A percentile compares a stretch with the other conserved stretches of the same genome.
Evolutionary conservation across 2,888 invertebrate species (phyloP).

Genomic region (Arctia plantaginis): DNA sequence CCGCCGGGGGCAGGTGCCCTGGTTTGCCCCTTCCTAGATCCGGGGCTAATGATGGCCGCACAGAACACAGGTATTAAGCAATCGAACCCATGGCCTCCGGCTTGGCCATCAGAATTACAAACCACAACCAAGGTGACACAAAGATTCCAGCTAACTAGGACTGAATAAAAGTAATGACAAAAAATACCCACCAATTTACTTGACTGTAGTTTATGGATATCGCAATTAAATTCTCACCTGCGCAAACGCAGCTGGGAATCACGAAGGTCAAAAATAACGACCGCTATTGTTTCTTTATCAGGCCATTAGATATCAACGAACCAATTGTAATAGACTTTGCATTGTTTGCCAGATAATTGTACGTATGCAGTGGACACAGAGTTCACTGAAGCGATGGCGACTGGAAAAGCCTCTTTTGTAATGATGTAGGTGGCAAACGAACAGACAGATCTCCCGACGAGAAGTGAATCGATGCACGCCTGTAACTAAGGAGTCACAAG

Average conservation of each 20-base stretch:
- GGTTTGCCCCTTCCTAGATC: too few relatives aligned
- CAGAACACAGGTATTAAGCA: too few relatives aligned
- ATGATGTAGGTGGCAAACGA: neutral
- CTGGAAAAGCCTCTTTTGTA: neutral
- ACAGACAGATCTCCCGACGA: too few relatives aligned
- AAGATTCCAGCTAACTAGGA: too few relatives aligned
- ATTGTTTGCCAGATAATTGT: conserved; percentile 17
- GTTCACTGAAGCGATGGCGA: neutral
- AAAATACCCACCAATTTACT: neutral
- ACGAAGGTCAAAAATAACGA: conserved; percentile 56
- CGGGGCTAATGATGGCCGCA: too few relatives aligned
- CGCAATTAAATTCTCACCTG: conserved; percentile 7
- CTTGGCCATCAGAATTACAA: too few relatives aligned
- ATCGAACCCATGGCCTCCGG: too few relatives aligned
- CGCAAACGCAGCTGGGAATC: conserved; percentile 45
- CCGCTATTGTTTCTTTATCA: conserved; percentile 45
- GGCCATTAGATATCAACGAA: conserved; percentile 29
- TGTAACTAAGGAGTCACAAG: neutral
- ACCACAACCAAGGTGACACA: too few relatives aligned
- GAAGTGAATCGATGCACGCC: neutral
- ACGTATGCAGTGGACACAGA: neutral
- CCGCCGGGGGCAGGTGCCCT: too few relatives aligned
- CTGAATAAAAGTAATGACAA: neutral
- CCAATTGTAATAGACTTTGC: conserved; percentile 15
- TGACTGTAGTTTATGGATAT: neutral